Evolutionary conservation across 2,797 vertebrate species (phyloP).

Genomic region (Cuculus canorus): DNA sequence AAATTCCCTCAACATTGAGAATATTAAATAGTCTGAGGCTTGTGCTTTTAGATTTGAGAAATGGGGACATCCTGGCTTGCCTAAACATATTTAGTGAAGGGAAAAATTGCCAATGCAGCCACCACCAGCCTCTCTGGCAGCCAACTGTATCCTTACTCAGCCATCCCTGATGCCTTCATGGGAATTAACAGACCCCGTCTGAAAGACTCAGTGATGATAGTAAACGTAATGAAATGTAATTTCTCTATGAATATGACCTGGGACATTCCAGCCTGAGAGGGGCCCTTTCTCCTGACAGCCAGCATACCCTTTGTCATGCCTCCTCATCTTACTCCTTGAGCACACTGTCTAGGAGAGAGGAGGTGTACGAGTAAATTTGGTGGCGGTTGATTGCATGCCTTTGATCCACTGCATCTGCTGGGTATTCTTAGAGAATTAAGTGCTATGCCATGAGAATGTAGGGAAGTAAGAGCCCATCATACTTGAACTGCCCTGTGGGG

Average conservation of each 20-base stretch:
- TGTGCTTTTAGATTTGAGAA: neutral
- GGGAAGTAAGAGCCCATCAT: neutral
- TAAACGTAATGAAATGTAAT: neutral
- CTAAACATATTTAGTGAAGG: neutral
- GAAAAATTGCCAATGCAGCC: neutral
- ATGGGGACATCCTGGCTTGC: neutral
- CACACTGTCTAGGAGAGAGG: neutral
- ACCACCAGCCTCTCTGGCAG: neutral
- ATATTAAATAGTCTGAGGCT: neutral
- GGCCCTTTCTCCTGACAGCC: neutral
- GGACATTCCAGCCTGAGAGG: neutral
- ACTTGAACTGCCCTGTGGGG: neutral
- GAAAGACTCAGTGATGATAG: neutral
- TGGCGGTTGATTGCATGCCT: neutral
- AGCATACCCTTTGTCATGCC: rapidly evolving
- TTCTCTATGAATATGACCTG: neutral
- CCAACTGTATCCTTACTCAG: neutral
- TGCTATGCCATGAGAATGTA: neutral
- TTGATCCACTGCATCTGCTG: neutral
- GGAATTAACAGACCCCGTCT: neutral
- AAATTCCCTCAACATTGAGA: slow-evolving; percentile 10
- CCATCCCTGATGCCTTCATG: rapidly evolving
- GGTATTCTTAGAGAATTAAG: neutral
- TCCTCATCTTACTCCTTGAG: neutral
- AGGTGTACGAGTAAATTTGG: neutral